Evolutionary conservation across 2,797 vertebrate genomes (phyloP), one percentile per base, ranked within the genome.

Genomic region (Pogoniulus pusillus): DNA sequence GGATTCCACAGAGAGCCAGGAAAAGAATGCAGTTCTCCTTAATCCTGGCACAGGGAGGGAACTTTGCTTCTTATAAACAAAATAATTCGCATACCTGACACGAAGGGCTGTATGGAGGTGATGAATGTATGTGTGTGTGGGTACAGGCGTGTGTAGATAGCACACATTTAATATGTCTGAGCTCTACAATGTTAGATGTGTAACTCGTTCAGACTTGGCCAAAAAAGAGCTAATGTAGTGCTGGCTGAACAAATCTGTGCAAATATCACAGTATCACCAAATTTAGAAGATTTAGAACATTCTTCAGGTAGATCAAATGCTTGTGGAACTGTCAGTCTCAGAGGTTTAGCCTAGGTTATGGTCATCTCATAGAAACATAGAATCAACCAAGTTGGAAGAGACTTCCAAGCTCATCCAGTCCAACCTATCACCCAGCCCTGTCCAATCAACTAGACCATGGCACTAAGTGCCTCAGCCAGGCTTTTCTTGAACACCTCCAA

Each of bases 11-110:
- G 73, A 94, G 85, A 89, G 79, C 66, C 82, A 89, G 91, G 77
- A 88, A 94, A 88, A 65, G 72, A 89, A 87, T 1, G 1, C 54
- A 89, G 26, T 32, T 83, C 90, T 93, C 68, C 82, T 82, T 89
- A 91, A 85, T 84, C 85, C 80, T 93, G 89, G 85, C 82, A 73
- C 68, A 39, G 89, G 57, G 82, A 87, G 63, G 63, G 66, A 91
- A 87, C 74, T 91, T 85, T 79, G 82, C 89, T 93, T 89, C 90
- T 91, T 68, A 87, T 84, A 94, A 96, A 96, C 91, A 96, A 95
- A 96, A 93, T 96, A 90, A 83, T 93, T 95, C 85, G 0, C 89
- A 93, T 94, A 93, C 90, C 90, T 95, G 74, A 93, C 82, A 87
- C 7, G 23, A 91, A 90, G 93, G 80, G 73, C 70, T 81, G 66